Evolutionary conservation across 2,113 vertebrate genomes (phyloP).

Genomic region (Catharus fuscescens): DNA sequence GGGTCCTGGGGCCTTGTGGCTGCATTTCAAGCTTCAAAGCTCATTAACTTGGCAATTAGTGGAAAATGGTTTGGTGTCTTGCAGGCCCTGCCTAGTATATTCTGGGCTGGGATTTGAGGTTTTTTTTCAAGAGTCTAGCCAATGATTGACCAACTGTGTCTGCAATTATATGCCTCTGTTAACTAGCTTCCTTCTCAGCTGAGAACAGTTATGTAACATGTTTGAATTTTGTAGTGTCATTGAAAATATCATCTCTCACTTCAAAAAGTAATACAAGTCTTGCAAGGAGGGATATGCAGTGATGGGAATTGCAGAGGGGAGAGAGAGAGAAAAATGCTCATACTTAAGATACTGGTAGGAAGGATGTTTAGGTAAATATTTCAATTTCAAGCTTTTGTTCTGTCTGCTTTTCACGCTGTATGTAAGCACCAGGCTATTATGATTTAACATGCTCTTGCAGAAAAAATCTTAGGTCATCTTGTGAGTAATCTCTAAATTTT

Average conservation of each 20-base stretch:
- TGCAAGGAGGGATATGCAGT: not conserved
- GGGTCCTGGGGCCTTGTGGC: not conserved
- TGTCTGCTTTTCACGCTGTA: not conserved
- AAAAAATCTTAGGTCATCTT: not conserved
- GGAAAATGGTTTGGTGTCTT: not conserved
- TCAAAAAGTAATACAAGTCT: not conserved
- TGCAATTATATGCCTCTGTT: not conserved
- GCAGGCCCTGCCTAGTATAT: not conserved
- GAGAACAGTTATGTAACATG: not conserved
- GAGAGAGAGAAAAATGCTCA: not conserved
- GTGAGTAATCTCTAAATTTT: not conserved
- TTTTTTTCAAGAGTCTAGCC: not conserved
- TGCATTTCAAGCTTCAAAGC: not conserved
- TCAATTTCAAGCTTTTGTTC: not conserved
- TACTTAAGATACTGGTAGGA: not conserved
- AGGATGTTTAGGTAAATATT: not conserved
- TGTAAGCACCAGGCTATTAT: not conserved
- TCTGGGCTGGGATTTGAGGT: not conserved
- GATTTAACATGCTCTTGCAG: not conserved
- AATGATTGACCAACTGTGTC: not conserved
- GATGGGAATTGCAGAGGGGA: not conserved
- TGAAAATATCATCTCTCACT: not conserved
- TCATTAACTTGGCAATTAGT: not conserved
- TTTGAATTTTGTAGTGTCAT: not conserved
- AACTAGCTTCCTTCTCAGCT: not conserved